Conservation (phyloP, 2,888 invertebrate species). For the Catocala nupta region DNA sequence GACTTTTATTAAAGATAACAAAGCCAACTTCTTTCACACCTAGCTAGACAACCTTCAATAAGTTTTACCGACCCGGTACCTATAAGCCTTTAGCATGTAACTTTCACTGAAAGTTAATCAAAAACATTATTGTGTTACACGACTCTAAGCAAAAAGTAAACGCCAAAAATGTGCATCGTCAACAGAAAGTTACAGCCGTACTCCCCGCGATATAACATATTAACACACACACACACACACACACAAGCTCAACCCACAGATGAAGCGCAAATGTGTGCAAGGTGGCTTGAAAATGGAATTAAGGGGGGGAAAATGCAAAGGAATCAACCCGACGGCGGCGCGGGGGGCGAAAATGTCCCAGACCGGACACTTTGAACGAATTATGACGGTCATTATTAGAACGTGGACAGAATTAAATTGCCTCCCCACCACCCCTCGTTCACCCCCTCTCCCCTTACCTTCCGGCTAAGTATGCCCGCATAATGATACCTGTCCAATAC, state of each 20-base stretch:
- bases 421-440: constrained; percentile 72
- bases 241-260: constrained; percentile 63
- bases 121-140: not conserved
- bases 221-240: constrained; percentile 44
- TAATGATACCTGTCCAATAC: constrained; percentile 86
- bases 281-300: constrained; percentile 86
- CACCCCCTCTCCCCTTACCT: constrained; percentile 63
- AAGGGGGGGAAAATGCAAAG: constrained; percentile 85
- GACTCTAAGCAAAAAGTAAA: constrained; percentile 1
- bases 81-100: too few species aligned
- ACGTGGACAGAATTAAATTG: constrained; percentile 89
- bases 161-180: constrained; percentile 18
- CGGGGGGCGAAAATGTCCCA: constrained; percentile 81
- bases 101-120: not conserved
- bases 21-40: too few species aligned
- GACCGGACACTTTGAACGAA: constrained; percentile 89
- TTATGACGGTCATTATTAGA: constrained; percentile 89
- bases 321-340: constrained; percentile 76
- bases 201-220: constrained; percentile 48
- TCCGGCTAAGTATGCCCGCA: constrained; percentile 84
- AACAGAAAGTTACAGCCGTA: constrained; percentile 20
- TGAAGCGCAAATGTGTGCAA: constrained; percentile 82
- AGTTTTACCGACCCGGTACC: too few species aligned
- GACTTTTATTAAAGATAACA: too few species aligned
- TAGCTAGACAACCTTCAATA: too few species aligned